Conservation (phyloP, 1,140 invertebrate genomes). For the Pinna nobilis region DNA sequence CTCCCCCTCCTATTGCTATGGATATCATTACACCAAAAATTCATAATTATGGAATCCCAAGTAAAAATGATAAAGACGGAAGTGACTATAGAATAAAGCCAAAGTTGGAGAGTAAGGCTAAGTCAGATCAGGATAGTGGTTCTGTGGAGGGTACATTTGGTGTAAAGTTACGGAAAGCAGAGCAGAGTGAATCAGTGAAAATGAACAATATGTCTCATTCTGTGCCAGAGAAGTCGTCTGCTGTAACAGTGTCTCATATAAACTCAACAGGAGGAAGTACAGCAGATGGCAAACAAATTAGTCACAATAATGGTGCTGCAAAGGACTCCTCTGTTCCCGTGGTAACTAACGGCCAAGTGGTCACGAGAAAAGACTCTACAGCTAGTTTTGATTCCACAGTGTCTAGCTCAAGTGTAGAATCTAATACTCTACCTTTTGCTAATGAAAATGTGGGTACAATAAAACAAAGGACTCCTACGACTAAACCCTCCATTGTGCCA, state of each 20-base stretch:
- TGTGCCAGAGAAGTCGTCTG: no score
- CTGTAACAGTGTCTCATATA: no score
- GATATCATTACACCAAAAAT: constrained; percentile 71
- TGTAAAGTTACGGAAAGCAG: constrained; percentile 41
- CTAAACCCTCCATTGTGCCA: constrained; percentile 63
- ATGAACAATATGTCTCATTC: no score
- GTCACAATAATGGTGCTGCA: no score
- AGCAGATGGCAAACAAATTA: no score
- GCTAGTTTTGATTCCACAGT: constrained; percentile 82
- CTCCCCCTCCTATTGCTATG: constrained; percentile 74
- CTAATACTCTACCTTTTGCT: constrained; percentile 97
- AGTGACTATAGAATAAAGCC: constrained; percentile 42
- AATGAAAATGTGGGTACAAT: constrained; percentile 99
- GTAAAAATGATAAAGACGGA: constrained; percentile 51
- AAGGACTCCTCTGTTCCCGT: neutral
- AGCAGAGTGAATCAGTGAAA: neutral
- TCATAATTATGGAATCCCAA: constrained; percentile 69
- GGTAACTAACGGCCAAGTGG: neutral
- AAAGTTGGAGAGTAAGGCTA: constrained; percentile 21
- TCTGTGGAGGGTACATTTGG: constrained; percentile 50
- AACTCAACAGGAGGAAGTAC: no score
- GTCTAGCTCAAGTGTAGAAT: constrained; percentile 85
- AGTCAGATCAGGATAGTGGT: no score
- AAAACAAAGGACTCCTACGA: constrained; percentile 81
- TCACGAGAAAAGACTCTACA: constrained; percentile 60